A percentile compares a stretch with the other conserved stretches of the same genome.
These are phyloP conservation scores for Drosophila erecta DNA, from an alignment of 1,140 invertebrate species.

Conservation along the genomic window DNA sequence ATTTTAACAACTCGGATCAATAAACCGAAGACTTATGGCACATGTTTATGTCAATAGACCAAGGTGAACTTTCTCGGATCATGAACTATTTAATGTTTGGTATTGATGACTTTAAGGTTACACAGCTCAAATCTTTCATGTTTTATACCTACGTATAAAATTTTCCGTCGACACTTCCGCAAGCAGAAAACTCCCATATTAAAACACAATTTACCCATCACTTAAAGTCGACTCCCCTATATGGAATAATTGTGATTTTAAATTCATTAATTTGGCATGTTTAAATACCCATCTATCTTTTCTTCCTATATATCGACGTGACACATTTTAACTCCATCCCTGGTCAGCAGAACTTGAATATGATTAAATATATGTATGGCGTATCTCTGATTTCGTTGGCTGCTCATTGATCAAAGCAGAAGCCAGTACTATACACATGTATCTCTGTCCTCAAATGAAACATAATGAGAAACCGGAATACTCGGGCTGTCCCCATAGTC, in stretches of 20 bases:
- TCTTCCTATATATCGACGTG: slow-evolving; percentile 10
- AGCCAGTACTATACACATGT: slow-evolving; percentile 45
- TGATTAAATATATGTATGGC: slow-evolving; percentile 24
- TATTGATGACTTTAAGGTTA: neutral
- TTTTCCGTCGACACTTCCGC: neutral
- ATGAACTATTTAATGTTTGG: slow-evolving; percentile 1
- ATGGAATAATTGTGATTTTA: slow-evolving; percentile 28
- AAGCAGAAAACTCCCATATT: slow-evolving; percentile 14
- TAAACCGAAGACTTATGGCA: slow-evolving; percentile 5
- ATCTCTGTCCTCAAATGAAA: slow-evolving; percentile 50
- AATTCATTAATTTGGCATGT: slow-evolving; percentile 10
- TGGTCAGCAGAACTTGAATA: slow-evolving; percentile 47
- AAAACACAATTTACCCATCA: slow-evolving; percentile 31
- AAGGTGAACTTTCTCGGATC: slow-evolving; percentile 37
- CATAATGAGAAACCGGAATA: slow-evolving; percentile 78
- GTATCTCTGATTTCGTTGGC: slow-evolving; percentile 18
- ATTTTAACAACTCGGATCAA: slow-evolving; percentile 23
- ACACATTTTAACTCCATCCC: slow-evolving; percentile 19
- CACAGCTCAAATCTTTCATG: neutral
- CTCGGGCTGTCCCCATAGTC: slow-evolving; percentile 19
- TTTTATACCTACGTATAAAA: neutral
- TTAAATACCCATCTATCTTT: slow-evolving; percentile 39
- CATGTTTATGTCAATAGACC: slow-evolving; percentile 9
- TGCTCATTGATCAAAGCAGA: slow-evolving; percentile 61
- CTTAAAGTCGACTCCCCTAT: slow-evolving; percentile 7